A percentile compares a stretch with the other conserved stretches of the same genome.
Evolutionary conservation across 2,888 invertebrate species (phyloP).

Genomic region (Luperina testacea): DNA sequence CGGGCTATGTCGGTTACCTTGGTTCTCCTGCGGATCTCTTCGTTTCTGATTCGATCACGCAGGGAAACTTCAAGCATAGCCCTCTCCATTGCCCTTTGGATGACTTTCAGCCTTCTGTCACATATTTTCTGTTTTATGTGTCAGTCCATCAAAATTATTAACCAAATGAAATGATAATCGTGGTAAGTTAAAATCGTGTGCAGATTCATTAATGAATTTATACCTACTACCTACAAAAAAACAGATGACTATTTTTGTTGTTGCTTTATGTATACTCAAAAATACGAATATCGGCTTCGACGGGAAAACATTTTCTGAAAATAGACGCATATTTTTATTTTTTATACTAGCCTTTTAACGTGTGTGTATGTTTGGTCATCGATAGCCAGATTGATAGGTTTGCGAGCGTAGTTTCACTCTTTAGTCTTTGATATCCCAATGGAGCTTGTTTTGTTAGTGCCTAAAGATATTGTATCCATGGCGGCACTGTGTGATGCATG

Average conservation of each 20-base stretch:
- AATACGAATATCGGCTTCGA: constrained; percentile 28
- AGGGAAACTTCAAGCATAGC: too few species aligned
- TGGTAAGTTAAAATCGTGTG: neutral
- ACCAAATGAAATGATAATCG: neutral
- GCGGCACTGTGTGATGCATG: neutral
- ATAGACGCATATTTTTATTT: constrained; percentile 28
- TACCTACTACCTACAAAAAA: too few species aligned
- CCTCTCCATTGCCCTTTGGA: too few species aligned
- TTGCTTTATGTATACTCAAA: constrained; percentile 24
- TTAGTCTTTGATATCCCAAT: neutral
- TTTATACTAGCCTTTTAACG: constrained; percentile 21
- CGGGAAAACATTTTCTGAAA: constrained; percentile 36
- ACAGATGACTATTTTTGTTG: constrained; percentile 9
- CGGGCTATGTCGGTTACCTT: too few species aligned
- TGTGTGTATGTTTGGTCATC: constrained; percentile 13
- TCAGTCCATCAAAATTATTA: neutral
- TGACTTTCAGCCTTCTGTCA: neutral
- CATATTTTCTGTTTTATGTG: neutral
- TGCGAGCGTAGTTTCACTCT: neutral
- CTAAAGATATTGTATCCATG: neutral
- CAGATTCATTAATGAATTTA: neutral
- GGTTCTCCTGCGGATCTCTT: too few species aligned
- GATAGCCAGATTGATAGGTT: constrained; percentile 15
- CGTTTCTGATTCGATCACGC: too few species aligned
- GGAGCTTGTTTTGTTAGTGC: neutral